These are phyloP conservation scores for Chaenogobius annularis DNA, from an alignment of 2,113 vertebrate genomes.

Conservation along the genomic window DNA sequence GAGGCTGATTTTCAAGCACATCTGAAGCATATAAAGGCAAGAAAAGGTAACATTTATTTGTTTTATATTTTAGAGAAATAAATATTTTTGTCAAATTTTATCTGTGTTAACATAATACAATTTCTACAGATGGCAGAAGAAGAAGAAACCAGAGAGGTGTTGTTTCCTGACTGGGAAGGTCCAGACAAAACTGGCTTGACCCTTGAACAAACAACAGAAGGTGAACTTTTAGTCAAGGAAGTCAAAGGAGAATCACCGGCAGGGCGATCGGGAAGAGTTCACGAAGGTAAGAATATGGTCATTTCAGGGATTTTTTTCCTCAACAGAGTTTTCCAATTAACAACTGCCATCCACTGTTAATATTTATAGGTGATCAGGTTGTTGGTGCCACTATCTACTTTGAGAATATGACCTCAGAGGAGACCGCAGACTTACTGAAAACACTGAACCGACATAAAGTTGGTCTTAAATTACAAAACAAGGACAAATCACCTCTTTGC, in stretches of 20 bases:
- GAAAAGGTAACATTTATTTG: constrained; percentile 61
- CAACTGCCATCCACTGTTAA: not conserved
- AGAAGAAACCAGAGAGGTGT: constrained; percentile 86
- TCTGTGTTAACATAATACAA: constrained; percentile 2
- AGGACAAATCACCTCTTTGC: constrained; percentile 82
- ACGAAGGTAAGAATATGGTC: constrained; percentile 79
- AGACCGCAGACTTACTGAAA: constrained; percentile 85
- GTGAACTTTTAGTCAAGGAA: constrained; percentile 86
- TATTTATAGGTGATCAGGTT: constrained; percentile 87
- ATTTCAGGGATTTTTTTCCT: not conserved
- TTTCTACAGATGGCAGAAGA: constrained; percentile 84
- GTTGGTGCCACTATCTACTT: constrained; percentile 95
- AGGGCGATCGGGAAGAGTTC: constrained; percentile 85
- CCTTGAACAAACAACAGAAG: constrained; percentile 83
- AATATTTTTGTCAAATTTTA: not conserved
- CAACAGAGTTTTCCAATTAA: not conserved
- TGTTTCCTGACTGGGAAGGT: constrained; percentile 90
- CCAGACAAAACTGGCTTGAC: constrained; percentile 88
- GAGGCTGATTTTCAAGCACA: constrained; percentile 45
- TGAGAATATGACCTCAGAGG: constrained; percentile 89
- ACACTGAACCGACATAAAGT: constrained; percentile 88
- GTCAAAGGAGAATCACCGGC: constrained; percentile 88
- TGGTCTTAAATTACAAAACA: constrained; percentile 91
- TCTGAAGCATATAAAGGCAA: constrained; percentile 44
- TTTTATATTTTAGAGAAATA: not conserved